Percentiles rank a stretch among this genome's conserved stretches.
These are phyloP conservation scores for Drosophila nikananu DNA, from an alignment of 1,140 invertebrate genomes.

Conservation along the genomic window DNA sequence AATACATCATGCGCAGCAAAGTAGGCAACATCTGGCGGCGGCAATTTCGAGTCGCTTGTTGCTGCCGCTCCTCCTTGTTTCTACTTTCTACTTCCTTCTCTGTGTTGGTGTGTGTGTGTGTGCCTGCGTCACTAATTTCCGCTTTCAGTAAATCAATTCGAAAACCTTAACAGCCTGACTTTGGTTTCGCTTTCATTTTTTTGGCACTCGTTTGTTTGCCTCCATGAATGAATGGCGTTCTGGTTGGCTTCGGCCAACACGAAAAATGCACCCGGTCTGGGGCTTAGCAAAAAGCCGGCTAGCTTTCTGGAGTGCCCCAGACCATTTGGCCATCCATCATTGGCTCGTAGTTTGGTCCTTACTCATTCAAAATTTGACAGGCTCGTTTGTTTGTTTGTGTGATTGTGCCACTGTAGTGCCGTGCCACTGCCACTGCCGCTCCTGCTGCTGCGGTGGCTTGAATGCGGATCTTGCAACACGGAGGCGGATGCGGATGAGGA, in stretches of 20 bases:
- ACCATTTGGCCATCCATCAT: slow-evolving; percentile 77
- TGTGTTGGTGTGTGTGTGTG: slow-evolving; percentile 6
- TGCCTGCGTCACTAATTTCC: slow-evolving; percentile 77
- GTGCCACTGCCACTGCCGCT: slow-evolving; percentile 15
- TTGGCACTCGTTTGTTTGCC: slow-evolving; percentile 36
- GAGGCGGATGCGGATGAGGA: slow-evolving; percentile 65
- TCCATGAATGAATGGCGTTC: slow-evolving; percentile 64
- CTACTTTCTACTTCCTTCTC: slow-evolving; percentile 8
- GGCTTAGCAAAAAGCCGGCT: slow-evolving; percentile 38
- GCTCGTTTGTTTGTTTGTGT: slow-evolving; percentile 77
- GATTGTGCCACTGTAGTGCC: slow-evolving; percentile 32
- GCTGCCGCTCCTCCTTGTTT: slow-evolving; percentile 34
- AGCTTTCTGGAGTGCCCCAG: slow-evolving; percentile 24
- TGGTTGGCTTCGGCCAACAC: slow-evolving; percentile 43
- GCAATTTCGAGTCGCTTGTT: slow-evolving; percentile 68
- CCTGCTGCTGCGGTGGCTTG: slow-evolving; percentile 35
- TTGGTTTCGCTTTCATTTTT: slow-evolving; percentile 45
- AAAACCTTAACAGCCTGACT: slow-evolving; percentile 64
- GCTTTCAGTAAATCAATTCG: slow-evolving; percentile 80
- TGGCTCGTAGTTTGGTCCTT: slow-evolving; percentile 79
- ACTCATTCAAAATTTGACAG: slow-evolving; percentile 84
- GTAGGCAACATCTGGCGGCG: slow-evolving; percentile 76
- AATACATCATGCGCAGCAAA: slow-evolving; percentile 78
- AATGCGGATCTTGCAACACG: slow-evolving; percentile 55
- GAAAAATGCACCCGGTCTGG: slow-evolving; percentile 45